A percentile compares a stretch with the other conserved stretches of the same genome.
These are phyloP conservation scores for Cecropterus lyciades DNA, from an alignment of 1,140 invertebrate species.

Conservation along the genomic window DNA sequence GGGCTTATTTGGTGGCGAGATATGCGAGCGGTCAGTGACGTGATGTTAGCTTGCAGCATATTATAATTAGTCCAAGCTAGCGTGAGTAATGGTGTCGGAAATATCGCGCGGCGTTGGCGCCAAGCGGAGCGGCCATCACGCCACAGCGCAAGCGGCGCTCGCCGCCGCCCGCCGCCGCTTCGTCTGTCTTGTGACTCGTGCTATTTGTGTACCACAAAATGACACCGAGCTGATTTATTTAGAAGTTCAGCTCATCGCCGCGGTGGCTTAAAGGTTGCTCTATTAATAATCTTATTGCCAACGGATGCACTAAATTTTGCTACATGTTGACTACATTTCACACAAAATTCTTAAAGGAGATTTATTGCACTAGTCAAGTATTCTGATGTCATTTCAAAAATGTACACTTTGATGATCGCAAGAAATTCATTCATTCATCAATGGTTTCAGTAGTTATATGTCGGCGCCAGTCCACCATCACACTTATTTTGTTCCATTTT, in stretches of 20 bases:
- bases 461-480: too few species aligned
- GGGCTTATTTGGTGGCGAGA: slow-evolving; percentile 46
- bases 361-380: neutral
- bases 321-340: slow-evolving; percentile 2
- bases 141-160: slow-evolving; percentile 66
- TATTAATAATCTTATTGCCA: slow-evolving; percentile 39
- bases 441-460: too few species aligned
- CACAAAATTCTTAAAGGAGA: neutral
- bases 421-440: too few species aligned
- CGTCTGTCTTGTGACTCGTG: slow-evolving; percentile 78
- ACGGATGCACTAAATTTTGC: slow-evolving; percentile 24
- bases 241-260: slow-evolving; percentile 44
- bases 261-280: slow-evolving; percentile 47
- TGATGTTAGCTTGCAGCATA: slow-evolving; percentile 69
- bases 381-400: neutral
- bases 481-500: too few species aligned
- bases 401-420: too few species aligned
- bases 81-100: slow-evolving; percentile 82
- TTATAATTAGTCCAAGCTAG: slow-evolving; percentile 80
- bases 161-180: slow-evolving; percentile 40
- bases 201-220: slow-evolving; percentile 73
- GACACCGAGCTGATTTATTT: slow-evolving; percentile 69
- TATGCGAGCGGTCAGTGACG: slow-evolving; percentile 81
- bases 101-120: slow-evolving; percentile 76
- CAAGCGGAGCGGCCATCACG: slow-evolving; percentile 72